Evolutionary conservation across 2,113 vertebrate genomes (phyloP).

Genomic region (Hiodon tergisus): DNA sequence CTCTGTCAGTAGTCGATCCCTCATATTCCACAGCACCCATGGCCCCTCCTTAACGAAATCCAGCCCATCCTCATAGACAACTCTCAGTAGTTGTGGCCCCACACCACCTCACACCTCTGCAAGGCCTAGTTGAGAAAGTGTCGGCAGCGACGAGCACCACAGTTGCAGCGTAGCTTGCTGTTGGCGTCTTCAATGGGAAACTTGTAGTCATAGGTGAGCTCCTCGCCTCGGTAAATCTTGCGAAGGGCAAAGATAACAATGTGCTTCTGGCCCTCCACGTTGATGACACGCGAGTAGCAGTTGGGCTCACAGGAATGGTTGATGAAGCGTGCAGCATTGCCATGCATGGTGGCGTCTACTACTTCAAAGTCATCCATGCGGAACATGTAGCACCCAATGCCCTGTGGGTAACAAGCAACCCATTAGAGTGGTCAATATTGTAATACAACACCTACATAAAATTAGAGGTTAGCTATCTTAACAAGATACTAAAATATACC

Average conservation of each 20-base stretch:
- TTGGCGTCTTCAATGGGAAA: constrained; percentile 85
- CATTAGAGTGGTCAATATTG: not conserved
- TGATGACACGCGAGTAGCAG: constrained; percentile 87
- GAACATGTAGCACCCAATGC: constrained; percentile 93
- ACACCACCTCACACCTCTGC: constrained; percentile 8
- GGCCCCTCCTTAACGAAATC: no score
- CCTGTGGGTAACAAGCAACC: constrained; percentile 50
- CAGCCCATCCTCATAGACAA: no score
- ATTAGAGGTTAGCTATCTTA: no score
- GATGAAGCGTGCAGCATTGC: constrained; percentile 86
- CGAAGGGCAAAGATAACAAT: constrained; percentile 85
- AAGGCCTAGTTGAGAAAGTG: constrained; percentile 73
- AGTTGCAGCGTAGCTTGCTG: constrained; percentile 85
- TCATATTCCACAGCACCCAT: no score
- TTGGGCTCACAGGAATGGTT: constrained; percentile 92
- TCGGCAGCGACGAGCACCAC: constrained; percentile 75
- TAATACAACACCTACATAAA: no score
- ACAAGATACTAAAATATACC: no score
- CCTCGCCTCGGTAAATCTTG: constrained; percentile 82
- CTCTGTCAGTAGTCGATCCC: no score
- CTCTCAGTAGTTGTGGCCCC: not conserved
- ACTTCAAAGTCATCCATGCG: constrained; percentile 89
- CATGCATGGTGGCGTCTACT: constrained; percentile 86
- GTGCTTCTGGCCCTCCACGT: constrained; percentile 87
- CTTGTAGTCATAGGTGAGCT: constrained; percentile 91